Evolutionary conservation across 1,140 invertebrate genomes (phyloP).

Genomic region (Acromyrmex echinatior): DNA sequence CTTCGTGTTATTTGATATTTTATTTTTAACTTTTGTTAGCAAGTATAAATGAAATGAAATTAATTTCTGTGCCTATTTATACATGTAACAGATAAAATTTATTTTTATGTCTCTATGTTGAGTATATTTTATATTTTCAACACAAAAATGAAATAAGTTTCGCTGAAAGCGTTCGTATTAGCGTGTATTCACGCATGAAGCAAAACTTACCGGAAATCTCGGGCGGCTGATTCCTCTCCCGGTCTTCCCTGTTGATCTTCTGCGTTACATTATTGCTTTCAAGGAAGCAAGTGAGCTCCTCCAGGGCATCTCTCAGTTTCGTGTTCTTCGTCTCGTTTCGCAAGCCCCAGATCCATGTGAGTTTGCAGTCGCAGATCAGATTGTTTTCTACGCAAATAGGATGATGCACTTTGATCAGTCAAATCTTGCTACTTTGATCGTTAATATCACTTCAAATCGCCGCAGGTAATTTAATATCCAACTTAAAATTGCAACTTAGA

Average conservation of each 20-base stretch:
- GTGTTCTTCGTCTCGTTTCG: conserved; percentile 91
- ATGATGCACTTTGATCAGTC: not conserved
- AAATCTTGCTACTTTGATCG: conserved; percentile 12
- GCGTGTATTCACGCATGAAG: not conserved
- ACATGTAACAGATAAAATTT: not conserved
- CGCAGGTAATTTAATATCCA: not conserved
- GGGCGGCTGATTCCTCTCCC: conserved; percentile 76
- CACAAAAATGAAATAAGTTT: not conserved
- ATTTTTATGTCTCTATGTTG: not conserved
- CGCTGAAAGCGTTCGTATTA: not conserved
- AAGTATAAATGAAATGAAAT: not conserved
- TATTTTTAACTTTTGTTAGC: not conserved
- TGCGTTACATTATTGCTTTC: conserved; percentile 84
- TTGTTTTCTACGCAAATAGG: conserved; percentile 90
- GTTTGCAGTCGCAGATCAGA: conserved; percentile 92
- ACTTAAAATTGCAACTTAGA: not conserved
- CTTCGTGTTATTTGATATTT: not conserved
- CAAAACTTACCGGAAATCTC: conserved; percentile 77
- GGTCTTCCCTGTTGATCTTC: conserved; percentile 79
- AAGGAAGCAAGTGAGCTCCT: conserved; percentile 90
- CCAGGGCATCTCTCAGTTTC: conserved; percentile 89
- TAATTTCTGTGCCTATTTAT: not conserved
- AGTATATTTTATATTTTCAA: not conserved
- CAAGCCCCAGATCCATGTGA: conserved; percentile 92
- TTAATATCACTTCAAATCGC: not conserved